Evolutionary conservation across 2,888 invertebrate species (phyloP), one percentile per base, ranked within the genome.

Genomic region (Mesorhabditis spiculigera): DNA sequence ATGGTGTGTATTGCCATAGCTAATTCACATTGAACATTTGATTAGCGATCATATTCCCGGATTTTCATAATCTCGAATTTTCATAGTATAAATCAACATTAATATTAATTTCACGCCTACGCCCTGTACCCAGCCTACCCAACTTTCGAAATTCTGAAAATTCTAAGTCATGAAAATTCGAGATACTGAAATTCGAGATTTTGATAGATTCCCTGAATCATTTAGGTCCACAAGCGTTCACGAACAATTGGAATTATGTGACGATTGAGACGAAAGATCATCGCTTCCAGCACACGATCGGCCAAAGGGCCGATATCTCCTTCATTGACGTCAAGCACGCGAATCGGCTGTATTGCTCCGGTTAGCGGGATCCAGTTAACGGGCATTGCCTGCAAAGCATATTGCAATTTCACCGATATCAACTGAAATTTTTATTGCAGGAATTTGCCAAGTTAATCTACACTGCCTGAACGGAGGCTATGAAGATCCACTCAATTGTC

Each of bases 221-320:
- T 50, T 50, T 50, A 50, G 58, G 58, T 43, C 70, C 76, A 8
- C 75, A 80, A 73, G 81, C 81, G 3, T 81, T 81, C 68, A 78
- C 77, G 5, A 77, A 72, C 43, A 77, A 80, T 67, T 78, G 75
- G 71, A 75, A 76, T 28, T 75, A 74, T 68, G 74, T 75, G 41
- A 81, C 81, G 0, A 78, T 81, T 63, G 78, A 77, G 70, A 78
- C 81, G 8, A 78, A 75, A 67, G 79, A 80, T 63, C 75, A 75
- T 66, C 69, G 78, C n/a, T 80, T 77, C 67, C 78, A 78, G 67
- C 77, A 81, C 68, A 81, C 81, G 16, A 81, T 81, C 43, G 81
- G 81, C 5, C 81, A 81, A 68, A 63, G 81, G 16, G 71, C 71
- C 28, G 79, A 78, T 45, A 67, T 79, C n/a, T 80, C 81, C 0